Conservation (phyloP, 2,888 invertebrate genomes). For the Noctua janthina region DNA sequence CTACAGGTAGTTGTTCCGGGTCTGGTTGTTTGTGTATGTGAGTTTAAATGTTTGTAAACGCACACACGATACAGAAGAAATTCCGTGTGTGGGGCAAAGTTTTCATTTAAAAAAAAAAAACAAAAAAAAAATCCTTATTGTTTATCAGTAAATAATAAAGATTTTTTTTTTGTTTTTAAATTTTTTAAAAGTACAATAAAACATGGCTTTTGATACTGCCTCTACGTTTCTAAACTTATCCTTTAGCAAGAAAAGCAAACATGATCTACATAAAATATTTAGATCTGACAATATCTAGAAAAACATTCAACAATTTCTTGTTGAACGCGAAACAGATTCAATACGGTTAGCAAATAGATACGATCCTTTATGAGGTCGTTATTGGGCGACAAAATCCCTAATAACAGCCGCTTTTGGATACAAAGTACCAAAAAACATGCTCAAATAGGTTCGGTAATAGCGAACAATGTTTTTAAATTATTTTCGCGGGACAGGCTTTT, state of each 20-base stretch:
- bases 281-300: background rate
- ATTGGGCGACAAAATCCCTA: constrained; percentile 44
- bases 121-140: too few relatives aligned
- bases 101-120: too few relatives aligned
- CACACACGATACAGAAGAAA: too few relatives aligned
- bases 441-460: constrained; percentile 35
- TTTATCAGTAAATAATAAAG: too few relatives aligned
- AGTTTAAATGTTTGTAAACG: too few relatives aligned
- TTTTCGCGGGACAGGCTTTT: constrained; percentile 24
- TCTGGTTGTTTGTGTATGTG: too few relatives aligned
- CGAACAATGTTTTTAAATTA: constrained; percentile 50
- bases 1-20: too few relatives aligned
- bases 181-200: background rate
- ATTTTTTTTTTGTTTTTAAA: too few relatives aligned
- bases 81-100: too few relatives aligned
- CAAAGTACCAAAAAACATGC: constrained; percentile 39
- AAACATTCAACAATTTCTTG: background rate
- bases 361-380: constrained; percentile 31
- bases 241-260: background rate
- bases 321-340: constrained; percentile 18
- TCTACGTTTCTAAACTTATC: background rate
- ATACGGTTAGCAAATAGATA: constrained; percentile 33
- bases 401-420: constrained; percentile 29
- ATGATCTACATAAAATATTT: background rate
- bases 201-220: background rate